Evolutionary conservation across 2,797 vertebrate species (phyloP).

Genomic region (Pangasius macronema): DNA sequence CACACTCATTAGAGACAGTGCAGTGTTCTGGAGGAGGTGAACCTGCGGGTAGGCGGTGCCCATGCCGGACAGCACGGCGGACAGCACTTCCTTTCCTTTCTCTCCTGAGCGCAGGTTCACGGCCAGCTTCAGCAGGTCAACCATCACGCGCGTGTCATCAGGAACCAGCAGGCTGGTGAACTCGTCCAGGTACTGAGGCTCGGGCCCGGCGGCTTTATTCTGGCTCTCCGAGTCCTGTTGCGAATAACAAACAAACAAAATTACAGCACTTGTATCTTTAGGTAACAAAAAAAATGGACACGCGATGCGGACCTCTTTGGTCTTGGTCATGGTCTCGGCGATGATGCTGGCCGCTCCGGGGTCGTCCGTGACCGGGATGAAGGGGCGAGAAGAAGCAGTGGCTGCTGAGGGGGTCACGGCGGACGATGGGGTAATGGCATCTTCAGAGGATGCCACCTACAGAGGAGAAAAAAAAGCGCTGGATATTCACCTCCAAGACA

Average conservation of each 20-base stretch:
- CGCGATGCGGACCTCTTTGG: constrained; percentile 84
- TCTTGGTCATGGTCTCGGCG: constrained; percentile 98
- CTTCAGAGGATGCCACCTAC: constrained; percentile 87
- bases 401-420: constrained; percentile 92
- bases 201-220: constrained; percentile 87
- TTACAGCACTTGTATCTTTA: background rate
- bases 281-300: background rate
- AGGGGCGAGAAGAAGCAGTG: constrained; percentile 90
- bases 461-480: too few relatives aligned
- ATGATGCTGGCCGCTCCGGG: constrained; percentile 98
- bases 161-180: constrained; percentile 92
- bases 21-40: constrained; percentile 33
- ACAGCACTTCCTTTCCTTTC: constrained; percentile 91
- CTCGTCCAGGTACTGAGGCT: constrained; percentile 94
- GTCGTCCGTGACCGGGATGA: constrained; percentile 98
- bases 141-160: constrained; percentile 93
- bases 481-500: background rate
- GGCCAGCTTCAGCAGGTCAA: constrained; percentile 93
- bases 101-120: constrained; percentile 92
- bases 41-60: constrained; percentile 97
- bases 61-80: constrained; percentile 95
- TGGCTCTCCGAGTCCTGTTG: constrained; percentile 91
- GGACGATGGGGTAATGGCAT: constrained; percentile 88
- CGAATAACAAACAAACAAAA: background rate
- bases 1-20: too few relatives aligned